These are phyloP conservation scores for Yponomeuta plumbellus DNA, from an alignment of 2,888 invertebrate genomes.

Conservation along the genomic window DNA sequence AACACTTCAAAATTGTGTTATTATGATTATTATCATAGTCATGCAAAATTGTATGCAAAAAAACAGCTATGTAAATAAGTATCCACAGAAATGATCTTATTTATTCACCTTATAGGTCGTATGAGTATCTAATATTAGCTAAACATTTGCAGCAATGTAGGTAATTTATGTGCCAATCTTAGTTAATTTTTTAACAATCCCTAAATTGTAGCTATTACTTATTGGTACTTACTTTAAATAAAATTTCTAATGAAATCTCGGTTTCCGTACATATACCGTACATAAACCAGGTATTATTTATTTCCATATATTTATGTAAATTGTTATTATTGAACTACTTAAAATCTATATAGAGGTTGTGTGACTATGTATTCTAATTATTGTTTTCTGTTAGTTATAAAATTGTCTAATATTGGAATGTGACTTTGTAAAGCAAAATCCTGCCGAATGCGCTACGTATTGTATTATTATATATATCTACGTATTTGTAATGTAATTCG, in stretches of 20 bases:
- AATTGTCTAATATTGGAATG: constrained; percentile 39
- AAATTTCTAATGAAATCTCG: constrained; percentile 9
- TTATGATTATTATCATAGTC: constrained; percentile 3
- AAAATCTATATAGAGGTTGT: constrained; percentile 58
- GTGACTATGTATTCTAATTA: constrained; percentile 43
- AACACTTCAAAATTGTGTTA: constrained; percentile 14
- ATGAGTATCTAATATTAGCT: neutral
- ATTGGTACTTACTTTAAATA: constrained; percentile 37
- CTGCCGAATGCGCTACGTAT: constrained; percentile 58
- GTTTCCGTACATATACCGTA: no score
- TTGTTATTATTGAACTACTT: constrained; percentile 26
- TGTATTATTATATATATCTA: constrained; percentile 32
- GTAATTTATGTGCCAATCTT: constrained; percentile 58
- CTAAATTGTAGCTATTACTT: constrained; percentile 16
- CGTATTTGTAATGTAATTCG: constrained; percentile 63
- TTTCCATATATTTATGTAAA: constrained; percentile 30
- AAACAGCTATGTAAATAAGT: constrained; percentile 17
- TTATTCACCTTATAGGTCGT: constrained; percentile 22
- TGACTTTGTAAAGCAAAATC: constrained; percentile 69
- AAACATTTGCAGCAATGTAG: constrained; percentile 17
- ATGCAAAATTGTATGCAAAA: neutral
- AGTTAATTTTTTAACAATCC: constrained; percentile 39
- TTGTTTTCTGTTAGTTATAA: constrained; percentile 28
- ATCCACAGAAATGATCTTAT: constrained; percentile 23
- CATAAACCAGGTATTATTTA: constrained; percentile 11